Evolutionary conservation across 2,797 vertebrate genomes (phyloP), one percentile per base, ranked within the genome.

Genomic region (Sebastes trivittatus): DNA sequence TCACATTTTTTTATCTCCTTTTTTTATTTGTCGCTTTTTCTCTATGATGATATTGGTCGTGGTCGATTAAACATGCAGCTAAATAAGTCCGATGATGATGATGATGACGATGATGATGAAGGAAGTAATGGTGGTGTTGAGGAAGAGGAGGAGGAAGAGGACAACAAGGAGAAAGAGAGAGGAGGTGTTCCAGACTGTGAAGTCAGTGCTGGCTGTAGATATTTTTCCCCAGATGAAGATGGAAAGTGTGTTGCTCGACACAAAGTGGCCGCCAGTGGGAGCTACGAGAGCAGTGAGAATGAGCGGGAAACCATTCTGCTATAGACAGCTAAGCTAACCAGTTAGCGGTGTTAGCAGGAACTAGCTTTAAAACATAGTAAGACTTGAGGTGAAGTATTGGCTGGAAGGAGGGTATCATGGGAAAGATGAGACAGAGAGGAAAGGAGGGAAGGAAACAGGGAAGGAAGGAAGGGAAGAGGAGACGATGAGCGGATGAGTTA

Each of bases 21-120:
- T 80, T 92, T 58, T 55, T 18, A 85, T 93, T 93, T 90, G 81
- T 91, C 49, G 54, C 60, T 82, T 87, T 94, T 89, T 93, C 90
- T 95, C 91, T 94, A 94, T 92, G 91, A 94, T 95, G 93, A 95
- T 93, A 94, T 94, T 91, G 91, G 93, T 94, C 90, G 87, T 95
- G 95, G 94, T 95, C 91, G 89, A 94, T 95, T 96, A 95, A 94
- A 96, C 96, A 96, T 96, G 96, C 96, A 96, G 93, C 95, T 96
- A 96, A 95, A 95, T 95, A 95, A 96, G 95, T 95, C 94, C 87
- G 34, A 95, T 93, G 93, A 94, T 92, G 93, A 92, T 56, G 87
- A 91, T 90, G 92, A 83, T 72, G 83, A 63, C 13, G 77, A 81
- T 75, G 84, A 52, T 46, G 42, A 7, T 18, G 42, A 18, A 18